These are phyloP conservation scores for Fulica atra DNA, from an alignment of 2,113 vertebrate genomes.

Conservation along the genomic window DNA sequence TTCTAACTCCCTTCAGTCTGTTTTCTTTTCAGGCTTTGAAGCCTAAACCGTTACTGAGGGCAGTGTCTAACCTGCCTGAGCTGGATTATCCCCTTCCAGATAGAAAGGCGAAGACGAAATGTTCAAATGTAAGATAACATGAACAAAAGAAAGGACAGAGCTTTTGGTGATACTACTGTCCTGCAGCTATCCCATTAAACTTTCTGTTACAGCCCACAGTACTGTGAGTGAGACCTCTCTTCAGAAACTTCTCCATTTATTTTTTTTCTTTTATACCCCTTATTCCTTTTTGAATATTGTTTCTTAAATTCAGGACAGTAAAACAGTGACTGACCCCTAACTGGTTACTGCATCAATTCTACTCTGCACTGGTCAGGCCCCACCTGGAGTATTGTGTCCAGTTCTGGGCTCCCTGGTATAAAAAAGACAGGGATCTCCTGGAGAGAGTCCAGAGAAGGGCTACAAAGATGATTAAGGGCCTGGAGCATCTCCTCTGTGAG, in stretches of 20 bases:
- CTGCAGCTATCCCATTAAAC: background rate
- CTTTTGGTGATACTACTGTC: background rate
- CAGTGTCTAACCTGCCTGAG: background rate
- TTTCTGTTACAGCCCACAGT: background rate
- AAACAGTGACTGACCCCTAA: background rate
- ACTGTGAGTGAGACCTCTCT: background rate
- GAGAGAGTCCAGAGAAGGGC: too few species aligned
- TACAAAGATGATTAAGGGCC: too few species aligned
- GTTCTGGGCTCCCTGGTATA: too few species aligned
- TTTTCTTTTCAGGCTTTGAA: background rate
- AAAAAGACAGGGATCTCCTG: too few species aligned
- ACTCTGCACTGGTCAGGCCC: too few species aligned
- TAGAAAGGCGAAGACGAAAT: background rate
- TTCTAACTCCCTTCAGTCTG: background rate
- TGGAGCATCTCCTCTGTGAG: too few species aligned
- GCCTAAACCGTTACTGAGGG: background rate
- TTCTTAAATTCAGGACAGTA: background rate
- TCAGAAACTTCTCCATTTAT: background rate
- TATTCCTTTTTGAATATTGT: background rate
- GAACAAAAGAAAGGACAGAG: background rate
- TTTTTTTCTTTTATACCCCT: background rate
- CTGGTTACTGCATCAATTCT: background rate
- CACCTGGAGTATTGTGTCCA: too few species aligned
- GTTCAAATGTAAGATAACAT: background rate
- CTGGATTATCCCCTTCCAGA: background rate